Evolutionary conservation across 2,113 vertebrate genomes (phyloP).

Genomic region (Regulus satrapa): DNA sequence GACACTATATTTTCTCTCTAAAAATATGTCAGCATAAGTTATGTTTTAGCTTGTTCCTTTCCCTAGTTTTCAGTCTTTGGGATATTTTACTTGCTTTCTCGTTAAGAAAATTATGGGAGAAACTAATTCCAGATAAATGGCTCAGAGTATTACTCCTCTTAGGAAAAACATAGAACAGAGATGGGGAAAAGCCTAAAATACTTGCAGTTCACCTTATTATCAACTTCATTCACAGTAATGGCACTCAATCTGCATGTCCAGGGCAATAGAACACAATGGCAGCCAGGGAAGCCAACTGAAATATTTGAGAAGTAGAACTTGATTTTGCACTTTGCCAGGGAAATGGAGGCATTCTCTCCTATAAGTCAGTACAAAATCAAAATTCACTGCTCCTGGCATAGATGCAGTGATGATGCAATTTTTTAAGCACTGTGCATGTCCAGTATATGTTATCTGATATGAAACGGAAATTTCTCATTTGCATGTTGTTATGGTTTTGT

Average conservation of each 20-base stretch:
- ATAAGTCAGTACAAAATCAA: neutral
- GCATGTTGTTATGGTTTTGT: neutral
- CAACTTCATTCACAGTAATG: neutral
- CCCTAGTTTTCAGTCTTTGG: neutral
- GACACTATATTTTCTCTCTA: neutral
- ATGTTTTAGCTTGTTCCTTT: neutral
- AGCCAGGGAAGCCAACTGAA: neutral
- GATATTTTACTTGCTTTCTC: neutral
- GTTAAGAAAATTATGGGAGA: neutral
- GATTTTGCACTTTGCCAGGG: neutral
- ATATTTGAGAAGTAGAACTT: neutral
- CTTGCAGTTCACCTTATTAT: neutral
- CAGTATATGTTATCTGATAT: neutral
- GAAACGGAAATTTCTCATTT: neutral
- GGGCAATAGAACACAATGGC: neutral
- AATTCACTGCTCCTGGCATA: neutral
- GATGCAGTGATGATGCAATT: neutral
- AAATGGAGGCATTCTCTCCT: neutral
- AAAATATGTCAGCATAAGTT: neutral
- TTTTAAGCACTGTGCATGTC: neutral
- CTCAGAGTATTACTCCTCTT: neutral
- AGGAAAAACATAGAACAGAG: neutral
- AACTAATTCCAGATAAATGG: neutral
- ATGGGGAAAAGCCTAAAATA: neutral
- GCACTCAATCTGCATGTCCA: neutral